A percentile compares a stretch with the other conserved stretches of the same genome.
These are phyloP conservation scores for Sebastes itinus DNA, from an alignment of 2,797 vertebrate species.

Conservation along the genomic window DNA sequence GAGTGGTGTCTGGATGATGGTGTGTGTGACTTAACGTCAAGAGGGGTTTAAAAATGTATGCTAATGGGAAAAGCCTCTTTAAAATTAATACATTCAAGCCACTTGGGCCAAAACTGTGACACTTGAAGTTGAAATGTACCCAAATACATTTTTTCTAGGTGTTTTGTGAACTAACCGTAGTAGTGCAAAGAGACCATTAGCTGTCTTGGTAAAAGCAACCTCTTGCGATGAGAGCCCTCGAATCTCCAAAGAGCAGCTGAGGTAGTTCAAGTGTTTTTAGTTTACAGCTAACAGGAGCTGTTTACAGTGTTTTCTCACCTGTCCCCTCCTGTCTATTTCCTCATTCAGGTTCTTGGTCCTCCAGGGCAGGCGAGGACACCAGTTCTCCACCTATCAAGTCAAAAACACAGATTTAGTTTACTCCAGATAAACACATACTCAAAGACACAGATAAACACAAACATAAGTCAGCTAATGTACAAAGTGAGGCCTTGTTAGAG, in stretches of 20 bases:
- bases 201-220: background rate
- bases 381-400: conserved; percentile 93
- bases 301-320: conserved; percentile 79
- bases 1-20: background rate
- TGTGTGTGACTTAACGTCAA: background rate
- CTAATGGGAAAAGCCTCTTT: conserved; percentile 19
- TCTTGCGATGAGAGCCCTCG: background rate
- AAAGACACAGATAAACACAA: background rate
- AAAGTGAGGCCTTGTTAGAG: background rate
- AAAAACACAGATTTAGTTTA: background rate
- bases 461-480: background rate
- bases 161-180: background rate
- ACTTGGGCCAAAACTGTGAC: background rate
- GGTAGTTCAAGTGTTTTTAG: background rate
- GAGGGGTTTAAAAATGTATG: conserved; percentile 24
- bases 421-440: background rate
- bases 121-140: background rate
- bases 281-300: background rate
- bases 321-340: conserved; percentile 87
- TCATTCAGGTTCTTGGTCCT: conserved; percentile 89
- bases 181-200: background rate
- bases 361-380: conserved; percentile 98
- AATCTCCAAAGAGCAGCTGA: background rate
- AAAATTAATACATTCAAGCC: conserved; percentile 11
- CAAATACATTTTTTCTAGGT: background rate